phyloP scores from a whole-genome alignment of 2,888 invertebrate species.

The Phragmatobia fuliginosa region DNA sequence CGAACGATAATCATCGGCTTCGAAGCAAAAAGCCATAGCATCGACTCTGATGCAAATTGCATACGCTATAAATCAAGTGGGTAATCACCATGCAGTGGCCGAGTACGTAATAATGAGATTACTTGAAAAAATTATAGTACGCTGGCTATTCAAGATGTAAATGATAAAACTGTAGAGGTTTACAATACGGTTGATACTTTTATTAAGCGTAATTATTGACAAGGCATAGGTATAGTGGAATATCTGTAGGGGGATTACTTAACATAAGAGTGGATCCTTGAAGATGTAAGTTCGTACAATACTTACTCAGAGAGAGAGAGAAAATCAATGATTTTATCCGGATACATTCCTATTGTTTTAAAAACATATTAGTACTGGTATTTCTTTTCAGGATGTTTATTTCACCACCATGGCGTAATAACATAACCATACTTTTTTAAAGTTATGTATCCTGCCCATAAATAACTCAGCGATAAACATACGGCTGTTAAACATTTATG shows the following conservation, averaged over 20 bases:
- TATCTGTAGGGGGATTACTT: too few species aligned
- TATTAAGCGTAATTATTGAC: constrained; percentile 41
- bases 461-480: constrained; percentile 6
- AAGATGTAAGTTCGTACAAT: too few species aligned
- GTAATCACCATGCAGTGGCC: constrained; percentile 80
- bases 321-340: neutral
- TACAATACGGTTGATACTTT: constrained; percentile 52
- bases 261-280: neutral
- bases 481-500: constrained; percentile 20
- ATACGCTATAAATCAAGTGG: constrained; percentile 84
- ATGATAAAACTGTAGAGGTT: constrained; percentile 64
- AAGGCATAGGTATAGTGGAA: constrained; percentile 21
- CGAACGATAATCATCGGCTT: constrained; percentile 83
- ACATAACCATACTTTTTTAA: neutral
- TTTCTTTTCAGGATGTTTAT: neutral
- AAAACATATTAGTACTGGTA: neutral
- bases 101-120: constrained; percentile 82
- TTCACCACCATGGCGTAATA: neutral
- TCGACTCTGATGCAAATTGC: constrained; percentile 84
- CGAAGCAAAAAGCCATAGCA: constrained; percentile 82
- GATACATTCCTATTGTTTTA: neutral
- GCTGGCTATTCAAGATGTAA: constrained; percentile 63
- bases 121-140: constrained; percentile 80
- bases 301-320: too few species aligned
- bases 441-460: neutral